Conservation (phyloP, 2,797 vertebrate genomes). For the Cynopterus sphinx region DNA sequence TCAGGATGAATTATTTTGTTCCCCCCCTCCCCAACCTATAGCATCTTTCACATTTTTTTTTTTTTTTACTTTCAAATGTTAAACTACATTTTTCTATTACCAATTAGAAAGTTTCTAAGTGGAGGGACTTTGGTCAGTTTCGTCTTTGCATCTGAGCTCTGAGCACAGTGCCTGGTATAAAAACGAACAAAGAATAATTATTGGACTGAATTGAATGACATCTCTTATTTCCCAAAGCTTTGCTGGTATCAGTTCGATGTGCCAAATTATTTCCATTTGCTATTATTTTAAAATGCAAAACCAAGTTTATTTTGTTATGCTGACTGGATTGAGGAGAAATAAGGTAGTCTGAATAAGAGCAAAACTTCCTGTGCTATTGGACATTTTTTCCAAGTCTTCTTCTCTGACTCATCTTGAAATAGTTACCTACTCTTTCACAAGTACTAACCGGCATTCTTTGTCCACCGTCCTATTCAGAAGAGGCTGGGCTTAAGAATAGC, state of each 20-base stretch:
- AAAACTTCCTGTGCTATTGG: background rate
- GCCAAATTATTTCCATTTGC: background rate
- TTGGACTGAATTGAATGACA: background rate
- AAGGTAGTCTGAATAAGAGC: background rate
- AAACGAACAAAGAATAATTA: constrained; percentile 4
- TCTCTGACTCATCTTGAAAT: background rate
- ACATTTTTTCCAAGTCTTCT: background rate
- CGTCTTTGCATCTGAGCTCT: background rate
- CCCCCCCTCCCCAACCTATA: background rate
- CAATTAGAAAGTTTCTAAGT: background rate
- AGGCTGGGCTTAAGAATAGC: background rate
- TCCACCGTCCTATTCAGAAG: background rate
- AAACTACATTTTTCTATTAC: background rate
- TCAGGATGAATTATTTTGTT: background rate
- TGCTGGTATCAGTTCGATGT: background rate
- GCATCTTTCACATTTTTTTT: background rate
- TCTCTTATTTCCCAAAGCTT: background rate
- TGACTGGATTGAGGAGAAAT: background rate
- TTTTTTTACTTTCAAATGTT: background rate
- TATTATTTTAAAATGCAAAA: constrained; percentile 25
- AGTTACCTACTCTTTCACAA: background rate
- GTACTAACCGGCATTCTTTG: background rate
- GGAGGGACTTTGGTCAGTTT: background rate
- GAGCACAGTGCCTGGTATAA: background rate
- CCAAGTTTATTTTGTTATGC: constrained; percentile 16